phyloP scores from a whole-genome alignment of 2,797 vertebrate genomes.

The Enteromius mattozi region DNA sequence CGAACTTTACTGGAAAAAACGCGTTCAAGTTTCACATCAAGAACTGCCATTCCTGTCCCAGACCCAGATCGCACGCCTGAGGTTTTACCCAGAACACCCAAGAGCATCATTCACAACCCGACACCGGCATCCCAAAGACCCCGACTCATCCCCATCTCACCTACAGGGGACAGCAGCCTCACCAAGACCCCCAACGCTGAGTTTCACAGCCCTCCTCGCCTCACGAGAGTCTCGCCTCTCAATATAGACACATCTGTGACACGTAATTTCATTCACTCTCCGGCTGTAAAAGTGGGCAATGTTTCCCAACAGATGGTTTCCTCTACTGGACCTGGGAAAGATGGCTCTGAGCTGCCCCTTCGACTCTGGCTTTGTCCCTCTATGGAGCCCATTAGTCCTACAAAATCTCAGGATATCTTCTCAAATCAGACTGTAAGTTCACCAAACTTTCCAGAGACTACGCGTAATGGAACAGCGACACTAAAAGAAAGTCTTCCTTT shows the following conservation, averaged over 20 bases:
- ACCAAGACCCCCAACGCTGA: not conserved
- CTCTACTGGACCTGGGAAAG: not conserved
- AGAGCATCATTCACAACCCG: not conserved
- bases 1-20: not conserved
- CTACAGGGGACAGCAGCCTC: not conserved
- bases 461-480: constrained; percentile 11
- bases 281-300: constrained; percentile 35
- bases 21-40: constrained; percentile 4
- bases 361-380: constrained; percentile 49
- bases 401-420: constrained; percentile 27
- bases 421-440: not conserved
- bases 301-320: constrained; percentile 38
- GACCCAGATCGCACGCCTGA: not conserved
- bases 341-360: not conserved
- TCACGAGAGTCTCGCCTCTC: constrained; percentile 27
- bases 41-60: not conserved
- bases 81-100: not conserved
- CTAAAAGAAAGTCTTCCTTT: constrained; percentile 24
- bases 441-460: not conserved
- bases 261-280: constrained; percentile 1
- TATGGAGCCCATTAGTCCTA: constrained; percentile 55
- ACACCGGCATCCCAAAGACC: constrained; percentile 7
- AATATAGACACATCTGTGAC: not conserved
- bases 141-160: not conserved
- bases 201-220: constrained; percentile 42